Conservation (phyloP, 2,113 vertebrate species). For the Myxocyprinus asiaticus region DNA sequence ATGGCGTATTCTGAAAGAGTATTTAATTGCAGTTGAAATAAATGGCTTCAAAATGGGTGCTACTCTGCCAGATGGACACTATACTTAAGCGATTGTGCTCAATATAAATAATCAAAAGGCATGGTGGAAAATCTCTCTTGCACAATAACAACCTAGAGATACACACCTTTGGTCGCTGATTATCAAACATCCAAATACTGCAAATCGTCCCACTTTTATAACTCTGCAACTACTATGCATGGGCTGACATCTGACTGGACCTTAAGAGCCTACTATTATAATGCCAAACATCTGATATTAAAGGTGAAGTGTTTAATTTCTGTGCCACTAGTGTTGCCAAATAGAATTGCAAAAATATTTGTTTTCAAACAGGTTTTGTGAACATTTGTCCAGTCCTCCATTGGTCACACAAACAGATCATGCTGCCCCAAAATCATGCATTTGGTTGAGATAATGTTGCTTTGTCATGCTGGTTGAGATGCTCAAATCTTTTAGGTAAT, state of each 20-base stretch:
- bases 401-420: too few relatives aligned
- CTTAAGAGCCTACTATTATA: slow-evolving; percentile 32
- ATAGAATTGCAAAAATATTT: too few relatives aligned
- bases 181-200: slow-evolving; percentile 45
- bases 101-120: slow-evolving; percentile 1
- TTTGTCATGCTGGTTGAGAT: too few relatives aligned
- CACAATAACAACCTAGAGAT: slow-evolving; percentile 39
- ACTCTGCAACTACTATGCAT: slow-evolving; percentile 23
- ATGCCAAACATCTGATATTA: slow-evolving; percentile 32
- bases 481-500: too few relatives aligned
- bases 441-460: too few relatives aligned
- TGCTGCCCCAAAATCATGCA: too few relatives aligned
- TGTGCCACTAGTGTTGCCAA: too few relatives aligned
- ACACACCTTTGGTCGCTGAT: slow-evolving; percentile 62
- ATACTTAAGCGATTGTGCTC: slow-evolving; percentile 4
- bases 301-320: neutral
- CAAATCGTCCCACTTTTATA: slow-evolving; percentile 31
- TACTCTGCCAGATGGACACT: neutral
- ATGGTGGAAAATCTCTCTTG: slow-evolving; percentile 31
- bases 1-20: neutral
- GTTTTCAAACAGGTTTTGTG: too few relatives aligned
- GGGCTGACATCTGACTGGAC: slow-evolving; percentile 45
- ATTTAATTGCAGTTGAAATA: slow-evolving; percentile 22
- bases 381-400: too few relatives aligned
- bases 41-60: slow-evolving; percentile 7